Conservation (phyloP, 1,140 invertebrate species). For the Zaprionus inermis region DNA sequence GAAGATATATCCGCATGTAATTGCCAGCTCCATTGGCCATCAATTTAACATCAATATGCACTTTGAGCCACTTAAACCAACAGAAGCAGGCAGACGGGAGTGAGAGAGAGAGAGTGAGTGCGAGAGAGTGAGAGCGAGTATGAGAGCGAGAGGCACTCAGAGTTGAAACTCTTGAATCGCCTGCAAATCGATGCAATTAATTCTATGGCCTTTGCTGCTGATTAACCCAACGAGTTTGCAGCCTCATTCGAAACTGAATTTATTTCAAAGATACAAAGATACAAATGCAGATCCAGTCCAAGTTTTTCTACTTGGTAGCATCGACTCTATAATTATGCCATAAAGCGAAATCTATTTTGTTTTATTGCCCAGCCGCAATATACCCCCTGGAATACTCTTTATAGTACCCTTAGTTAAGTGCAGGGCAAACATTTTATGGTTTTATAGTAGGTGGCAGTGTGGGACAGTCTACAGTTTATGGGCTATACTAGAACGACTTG, state of each 20-base stretch:
- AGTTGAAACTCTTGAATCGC: conserved; percentile 42
- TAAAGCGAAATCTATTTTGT: conserved; percentile 48
- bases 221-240: conserved; percentile 44
- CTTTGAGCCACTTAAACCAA: conserved; percentile 44
- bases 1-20: conserved; percentile 46
- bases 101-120: background rate
- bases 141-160: background rate
- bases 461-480: background rate
- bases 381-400: background rate
- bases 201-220: conserved; percentile 37
- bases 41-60: conserved; percentile 55
- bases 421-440: background rate
- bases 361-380: conserved; percentile 32
- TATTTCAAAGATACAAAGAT: conserved; percentile 46
- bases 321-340: conserved; percentile 61
- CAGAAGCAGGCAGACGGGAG: background rate
- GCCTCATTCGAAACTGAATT: conserved; percentile 37
- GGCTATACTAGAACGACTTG: background rate
- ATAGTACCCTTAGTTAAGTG: background rate
- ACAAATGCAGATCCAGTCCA: conserved; percentile 24
- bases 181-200: conserved; percentile 49
- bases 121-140: background rate
- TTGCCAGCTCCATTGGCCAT: conserved; percentile 53
- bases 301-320: conserved; percentile 8
- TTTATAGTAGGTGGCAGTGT: background rate